Base-by-base conservation (phyloP, 2,797 vertebrate species). In the Neostethus bicornis region DNA sequence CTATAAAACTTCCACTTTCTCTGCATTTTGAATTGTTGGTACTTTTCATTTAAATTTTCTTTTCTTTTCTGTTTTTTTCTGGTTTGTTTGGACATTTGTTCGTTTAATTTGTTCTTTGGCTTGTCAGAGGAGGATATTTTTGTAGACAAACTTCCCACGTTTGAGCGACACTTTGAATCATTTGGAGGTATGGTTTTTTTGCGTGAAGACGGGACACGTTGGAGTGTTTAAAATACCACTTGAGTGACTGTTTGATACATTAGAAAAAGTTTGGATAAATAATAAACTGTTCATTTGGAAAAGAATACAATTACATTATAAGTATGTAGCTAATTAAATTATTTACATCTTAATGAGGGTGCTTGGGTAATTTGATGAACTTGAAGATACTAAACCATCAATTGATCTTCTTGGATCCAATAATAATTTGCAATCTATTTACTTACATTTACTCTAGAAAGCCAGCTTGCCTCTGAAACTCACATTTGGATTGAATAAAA, bases 71-170 rank as follows among this genome's bases (percentile, higher is more conserved):
- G 3, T 42, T 66, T 69, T 75, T 60, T 60, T 35, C 24, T 85
- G 83, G 65, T 67, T 63, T 61, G 9, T 82, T 84, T 78, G 50
- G 25, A 74, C 84, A 1, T 57, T 62, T 88, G 56, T 89, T 85
- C 71, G 71, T 81, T 77, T 76, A n/a, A 68, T 73, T 83, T 75
- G 57, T 80, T 80, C 84, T 88, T 90, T 87, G 76, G 87, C 90
- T 92, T 90, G 84, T 95, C 93, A 93, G 94, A 95, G 90, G 94
- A 94, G 71, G 95, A 94, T 92, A 92, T 91, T 90, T 96, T 93
- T 93, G 73, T 93, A 95, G 94, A 90, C 92, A 97, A 94, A 92
- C 94, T 94, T 83, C 93, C 93, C 85, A 86, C 85, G 77, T 95
- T 95, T 95, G 94, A 93, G 90, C 94, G 93, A 90, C 91, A 87